Evolutionary conservation across 2,888 invertebrate species (phyloP).

Genomic region (Meghimatium bilineatum): DNA sequence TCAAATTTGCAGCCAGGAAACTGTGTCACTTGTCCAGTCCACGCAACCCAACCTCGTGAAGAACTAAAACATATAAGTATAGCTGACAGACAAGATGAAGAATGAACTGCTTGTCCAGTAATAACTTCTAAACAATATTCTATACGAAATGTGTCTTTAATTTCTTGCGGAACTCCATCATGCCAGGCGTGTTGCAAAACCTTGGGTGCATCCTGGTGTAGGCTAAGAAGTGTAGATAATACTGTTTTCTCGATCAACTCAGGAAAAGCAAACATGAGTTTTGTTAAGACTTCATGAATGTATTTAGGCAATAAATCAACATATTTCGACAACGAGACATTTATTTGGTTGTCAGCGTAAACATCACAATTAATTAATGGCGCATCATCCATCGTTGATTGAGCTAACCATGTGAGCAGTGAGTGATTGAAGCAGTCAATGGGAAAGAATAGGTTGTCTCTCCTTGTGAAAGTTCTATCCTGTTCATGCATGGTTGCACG

Average conservation of each 20-base stretch:
- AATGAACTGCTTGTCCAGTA: not conserved
- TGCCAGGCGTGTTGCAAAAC: slow-evolving; percentile 4
- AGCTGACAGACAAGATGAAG: not conserved
- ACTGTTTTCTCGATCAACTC: slow-evolving; percentile 8
- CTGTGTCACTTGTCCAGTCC: slow-evolving; percentile 3
- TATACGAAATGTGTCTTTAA: not conserved
- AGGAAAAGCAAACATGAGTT: not conserved
- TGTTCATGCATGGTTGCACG: not conserved
- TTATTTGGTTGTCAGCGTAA: not conserved
- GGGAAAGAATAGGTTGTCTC: slow-evolving; percentile 12
- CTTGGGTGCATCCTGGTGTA: not conserved
- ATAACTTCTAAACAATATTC: slow-evolving; percentile 6
- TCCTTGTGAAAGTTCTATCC: not conserved
- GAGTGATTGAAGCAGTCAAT: slow-evolving; percentile 13
- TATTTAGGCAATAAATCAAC: not conserved
- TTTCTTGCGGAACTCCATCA: not conserved
- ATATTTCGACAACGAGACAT: not conserved
- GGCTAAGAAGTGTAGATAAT: not conserved
- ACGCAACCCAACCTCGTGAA: not conserved
- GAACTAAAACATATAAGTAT: not conserved
- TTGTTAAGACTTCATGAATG: not conserved
- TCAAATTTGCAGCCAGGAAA: slow-evolving; percentile 28
- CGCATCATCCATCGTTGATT: not conserved
- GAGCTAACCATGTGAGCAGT: slow-evolving; percentile 12
- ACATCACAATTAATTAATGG: not conserved